Base-by-base conservation (phyloP, 2,113 vertebrate genomes). In the Xiphorhynchus elegans region DNA sequence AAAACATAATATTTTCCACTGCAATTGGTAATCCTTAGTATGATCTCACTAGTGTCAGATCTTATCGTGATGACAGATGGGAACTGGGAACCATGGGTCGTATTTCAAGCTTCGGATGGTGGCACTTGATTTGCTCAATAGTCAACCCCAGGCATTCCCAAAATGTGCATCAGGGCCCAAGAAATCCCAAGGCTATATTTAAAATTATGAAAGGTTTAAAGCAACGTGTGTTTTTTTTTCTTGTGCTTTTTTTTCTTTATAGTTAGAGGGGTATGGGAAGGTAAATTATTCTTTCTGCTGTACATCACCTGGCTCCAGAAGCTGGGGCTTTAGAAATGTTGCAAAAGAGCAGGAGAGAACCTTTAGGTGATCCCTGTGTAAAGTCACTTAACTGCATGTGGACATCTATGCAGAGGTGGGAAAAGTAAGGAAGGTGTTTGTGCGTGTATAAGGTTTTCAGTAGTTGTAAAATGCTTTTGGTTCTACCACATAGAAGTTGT, bases 11-110 rank as follows among this genome's bases (percentile, higher is more conserved):
- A 72, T 90, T 97, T 97, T 95, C 96, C 92, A 76, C 69, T 79
- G 90, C 62, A 84, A 58, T 82, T 84, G 80, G 85, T 94, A 94
- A 92, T 89, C 66, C 62, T 84, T 68, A 82, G 46, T 64, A 72
- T 95, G 96, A 95, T 87, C 91, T 96, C 95, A 96, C 55, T 81
- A 35, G 60, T 67, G 84, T 89, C 80, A 95, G 94, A 95, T 94
- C 77, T 95, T 95, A 93, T 78, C 88, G 86, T 79, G 77, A 75
- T 92, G 95, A 80, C 79, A 95, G 70, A 86, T 89, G 69, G 68
- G 56, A 73, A 53, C 69, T 84, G 62, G 79, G 85, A 95, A 84
- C 53, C 60, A n/a, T 42, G 46, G 56, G 47, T 46, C 83, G 31
- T 78, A 9, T 86, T 95, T 93, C 3, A 2, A 74, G 39, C 40